Evolutionary conservation across 2,113 vertebrate genomes (phyloP), one percentile per base, ranked within the genome.

Genomic region (Chaenocephalus aceratus): DNA sequence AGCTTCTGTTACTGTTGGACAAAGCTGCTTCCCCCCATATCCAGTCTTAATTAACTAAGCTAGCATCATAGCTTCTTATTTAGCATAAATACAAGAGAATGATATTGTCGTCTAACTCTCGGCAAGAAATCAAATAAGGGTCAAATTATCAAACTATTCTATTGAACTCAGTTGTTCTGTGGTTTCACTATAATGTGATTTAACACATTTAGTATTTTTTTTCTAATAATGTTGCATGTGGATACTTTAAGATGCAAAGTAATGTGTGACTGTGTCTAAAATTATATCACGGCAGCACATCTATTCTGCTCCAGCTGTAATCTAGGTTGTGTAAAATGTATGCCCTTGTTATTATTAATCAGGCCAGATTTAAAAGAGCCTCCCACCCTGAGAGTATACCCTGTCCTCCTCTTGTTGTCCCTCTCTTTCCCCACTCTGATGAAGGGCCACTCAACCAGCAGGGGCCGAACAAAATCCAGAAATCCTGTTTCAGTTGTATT

Each of bases 361-460:
- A 90, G 60, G 15, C 9, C 57, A 34, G 34, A 73, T 72, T 65
- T 72, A 68, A 84, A 79, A 49, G 21, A 79, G 45, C 81, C 73
- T 49, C 23, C 30, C 54, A 52, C 15, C 66, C 45, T 72, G 9
- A 23, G 36, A 82, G 49, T 57, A 48, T 8, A 57, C 13, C 13
- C 44, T 61, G 16, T 74, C 6, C n/a, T 11, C 60, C 21, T 53
- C 56, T 23, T 45, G 63, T 63, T 21, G 10, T 77, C 30, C 10
- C 10, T n/a, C 52, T 65, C 5, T 77, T 41, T 8, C 49, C 23
- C 10, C 51, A 57, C 61, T 81, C 67, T 80, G 46, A 53, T 83
- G 74, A 88, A 77, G 48, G 74, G 68, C 79, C 82, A 64, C 76
- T 92, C 65, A 52, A 79, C 57, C 80, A 78, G 44, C 65, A 65